A percentile compares a stretch with the other conserved stretches of the same genome.
phyloP scores from a whole-genome alignment of 2,113 vertebrate species.

The Corvus hawaiiensis region DNA sequence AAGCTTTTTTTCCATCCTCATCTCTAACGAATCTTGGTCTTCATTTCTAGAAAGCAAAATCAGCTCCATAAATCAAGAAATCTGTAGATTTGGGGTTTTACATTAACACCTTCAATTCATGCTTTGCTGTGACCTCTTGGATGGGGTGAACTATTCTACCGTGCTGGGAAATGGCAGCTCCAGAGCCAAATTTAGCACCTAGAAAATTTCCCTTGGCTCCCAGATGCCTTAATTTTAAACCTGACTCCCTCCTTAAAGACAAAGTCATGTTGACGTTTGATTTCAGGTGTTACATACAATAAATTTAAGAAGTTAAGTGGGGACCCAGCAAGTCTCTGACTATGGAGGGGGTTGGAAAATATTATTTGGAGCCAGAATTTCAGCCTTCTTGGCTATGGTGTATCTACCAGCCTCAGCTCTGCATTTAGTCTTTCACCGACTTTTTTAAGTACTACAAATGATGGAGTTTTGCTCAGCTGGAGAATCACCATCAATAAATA shows the following conservation, averaged over 20 bases:
- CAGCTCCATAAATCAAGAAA: slow-evolving; percentile 18
- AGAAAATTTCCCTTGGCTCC: slow-evolving; percentile 49
- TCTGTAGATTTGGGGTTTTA: slow-evolving; percentile 37
- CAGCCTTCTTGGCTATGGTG: neutral
- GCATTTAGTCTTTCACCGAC: neutral
- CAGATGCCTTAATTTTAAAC: slow-evolving; percentile 28
- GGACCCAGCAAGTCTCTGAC: neutral
- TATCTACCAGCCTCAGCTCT: neutral
- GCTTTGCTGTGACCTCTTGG: slow-evolving; percentile 34
- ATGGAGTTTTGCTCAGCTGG: slow-evolving; percentile 6
- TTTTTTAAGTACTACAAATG: neutral
- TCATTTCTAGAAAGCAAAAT: slow-evolving; percentile 23
- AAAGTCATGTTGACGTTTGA: slow-evolving; percentile 14
- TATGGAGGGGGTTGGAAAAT: slow-evolving; percentile 23
- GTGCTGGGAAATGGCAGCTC: slow-evolving; percentile 60
- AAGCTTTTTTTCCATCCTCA: neutral
- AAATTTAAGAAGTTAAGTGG: slow-evolving; percentile 11
- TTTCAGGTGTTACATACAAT: slow-evolving; percentile 11
- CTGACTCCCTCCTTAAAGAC: slow-evolving; percentile 3
- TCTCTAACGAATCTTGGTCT: neutral
- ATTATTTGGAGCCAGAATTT: slow-evolving; percentile 15
- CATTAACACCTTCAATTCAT: slow-evolving; percentile 44
- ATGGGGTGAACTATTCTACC: slow-evolving; percentile 27
- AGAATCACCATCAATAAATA: neutral
- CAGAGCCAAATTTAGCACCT: slow-evolving; percentile 51